These are phyloP conservation scores for Theocolax elegans DNA, from an alignment of 1,140 invertebrate species.

Conservation along the genomic window DNA sequence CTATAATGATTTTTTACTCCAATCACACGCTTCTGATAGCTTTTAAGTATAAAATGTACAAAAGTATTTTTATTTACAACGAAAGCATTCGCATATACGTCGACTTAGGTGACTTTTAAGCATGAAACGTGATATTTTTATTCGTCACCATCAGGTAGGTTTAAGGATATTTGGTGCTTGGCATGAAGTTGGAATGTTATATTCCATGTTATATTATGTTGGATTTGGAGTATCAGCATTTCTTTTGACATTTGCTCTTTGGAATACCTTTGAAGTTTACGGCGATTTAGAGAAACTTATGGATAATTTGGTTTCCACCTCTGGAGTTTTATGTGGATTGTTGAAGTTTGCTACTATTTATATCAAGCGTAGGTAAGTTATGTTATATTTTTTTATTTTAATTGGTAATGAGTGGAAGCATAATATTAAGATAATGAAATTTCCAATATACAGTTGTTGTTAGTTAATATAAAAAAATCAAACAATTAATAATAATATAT, in stretches of 20 bases:
- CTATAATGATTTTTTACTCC: too few species aligned
- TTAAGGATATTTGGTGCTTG: constrained; percentile 15
- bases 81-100: too few species aligned
- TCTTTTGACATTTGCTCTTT: constrained; percentile 24
- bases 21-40: too few species aligned
- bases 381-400: neutral
- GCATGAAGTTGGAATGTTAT: too few species aligned
- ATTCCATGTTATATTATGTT: neutral
- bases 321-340: constrained; percentile 9
- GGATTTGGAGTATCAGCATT: constrained; percentile 9
- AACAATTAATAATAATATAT: too few species aligned
- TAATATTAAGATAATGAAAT: neutral
- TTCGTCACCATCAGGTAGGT: constrained; percentile 15
- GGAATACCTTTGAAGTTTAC: constrained; percentile 4
- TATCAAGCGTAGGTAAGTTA: constrained; percentile 18
- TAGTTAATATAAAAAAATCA: too few species aligned
- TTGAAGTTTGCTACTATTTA: constrained; percentile 7
- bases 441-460: too few species aligned
- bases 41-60: too few species aligned
- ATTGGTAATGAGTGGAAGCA: neutral
- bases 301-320: constrained; percentile 28
- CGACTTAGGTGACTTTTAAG: too few species aligned
- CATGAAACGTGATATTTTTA: constrained; percentile 12
- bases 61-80: too few species aligned
- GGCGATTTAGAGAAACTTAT: constrained; percentile 29